Base-by-base conservation (phyloP, 2,888 invertebrate genomes). In the Adela reaumurella region DNA sequence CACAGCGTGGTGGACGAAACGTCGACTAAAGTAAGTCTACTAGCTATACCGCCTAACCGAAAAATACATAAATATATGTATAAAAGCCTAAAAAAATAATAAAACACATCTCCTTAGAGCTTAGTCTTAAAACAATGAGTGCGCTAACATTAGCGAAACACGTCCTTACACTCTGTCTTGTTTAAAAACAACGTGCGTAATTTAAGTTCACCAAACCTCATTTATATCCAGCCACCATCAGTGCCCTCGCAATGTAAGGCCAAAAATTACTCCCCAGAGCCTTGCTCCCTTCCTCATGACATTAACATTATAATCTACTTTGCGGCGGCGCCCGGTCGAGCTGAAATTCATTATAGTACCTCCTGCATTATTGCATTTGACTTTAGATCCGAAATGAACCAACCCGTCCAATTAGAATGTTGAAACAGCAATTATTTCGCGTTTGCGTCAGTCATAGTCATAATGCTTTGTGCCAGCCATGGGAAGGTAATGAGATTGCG, bases 281-380 rank as follows among this genome's bases (percentile, higher is more conserved):
- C 35, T 11, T 14, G 35, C 35, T 8, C 24, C 24, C 24, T 24
- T 24, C 8, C 3, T 68, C 68, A 67, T 67, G 67, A 67, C 72
- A 76, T 73, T 74, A 74, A 74, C 68, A 71, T 76, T 71, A 72
- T 74, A 76, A 74, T 76, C 74, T 68, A 74, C 74, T 74, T 74
- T 74, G 71, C 57, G 71, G 69, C 59, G 14, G 11, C 35, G n/a
- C 11, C 35, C 35, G n/a, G 58, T 60, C 62, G 70, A 71, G 70
- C 68, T 73, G 67, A 64, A 74, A 70, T 70, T 76, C 74, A 74
- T 74, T 74, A 74, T 62, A 65, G 58, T 69, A 68, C 62, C 68
- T 68, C 68, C 61, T 73, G 70, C 70, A 68, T 68, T 74, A 70
- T 68, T 73, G 74, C 73, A 74, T 64, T 67, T 65, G 65, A 62